These are phyloP conservation scores for Todiramphus saurophagus DNA, from an alignment of 2,113 vertebrate genomes.

Conservation along the genomic window DNA sequence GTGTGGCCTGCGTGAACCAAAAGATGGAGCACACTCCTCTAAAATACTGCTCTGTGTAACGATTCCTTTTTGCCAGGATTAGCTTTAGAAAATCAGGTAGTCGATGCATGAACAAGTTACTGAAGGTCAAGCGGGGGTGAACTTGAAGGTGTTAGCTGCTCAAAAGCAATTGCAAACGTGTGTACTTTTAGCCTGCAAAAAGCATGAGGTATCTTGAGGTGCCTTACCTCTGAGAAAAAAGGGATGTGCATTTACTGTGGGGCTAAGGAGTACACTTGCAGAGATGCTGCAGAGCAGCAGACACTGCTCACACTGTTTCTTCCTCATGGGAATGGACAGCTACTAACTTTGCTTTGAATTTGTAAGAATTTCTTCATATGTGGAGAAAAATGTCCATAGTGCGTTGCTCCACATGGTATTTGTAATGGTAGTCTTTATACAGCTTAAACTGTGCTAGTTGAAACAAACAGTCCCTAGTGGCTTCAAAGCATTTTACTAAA, in stretches of 20 bases:
- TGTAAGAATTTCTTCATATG: neutral
- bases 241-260: neutral
- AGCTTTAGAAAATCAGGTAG: slow-evolving; percentile 11
- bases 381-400: neutral
- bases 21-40: slow-evolving; percentile 68
- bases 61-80: neutral
- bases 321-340: neutral
- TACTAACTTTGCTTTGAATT: neutral
- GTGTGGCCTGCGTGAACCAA: slow-evolving; percentile 58
- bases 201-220: neutral
- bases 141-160: neutral
- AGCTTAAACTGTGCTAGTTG: neutral
- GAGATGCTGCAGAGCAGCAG: neutral
- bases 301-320: neutral
- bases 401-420: neutral
- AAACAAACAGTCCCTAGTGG: neutral
- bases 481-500: neutral
- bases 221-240: neutral
- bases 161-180: neutral
- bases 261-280: neutral
- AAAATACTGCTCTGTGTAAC: slow-evolving; percentile 12
- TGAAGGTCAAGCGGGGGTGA: slow-evolving; percentile 6
- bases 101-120: neutral
- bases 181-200: neutral
- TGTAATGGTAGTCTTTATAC: neutral